Evolutionary conservation across 2,113 vertebrate species (phyloP).

Genomic region (Microcebus griseorufus): DNA sequence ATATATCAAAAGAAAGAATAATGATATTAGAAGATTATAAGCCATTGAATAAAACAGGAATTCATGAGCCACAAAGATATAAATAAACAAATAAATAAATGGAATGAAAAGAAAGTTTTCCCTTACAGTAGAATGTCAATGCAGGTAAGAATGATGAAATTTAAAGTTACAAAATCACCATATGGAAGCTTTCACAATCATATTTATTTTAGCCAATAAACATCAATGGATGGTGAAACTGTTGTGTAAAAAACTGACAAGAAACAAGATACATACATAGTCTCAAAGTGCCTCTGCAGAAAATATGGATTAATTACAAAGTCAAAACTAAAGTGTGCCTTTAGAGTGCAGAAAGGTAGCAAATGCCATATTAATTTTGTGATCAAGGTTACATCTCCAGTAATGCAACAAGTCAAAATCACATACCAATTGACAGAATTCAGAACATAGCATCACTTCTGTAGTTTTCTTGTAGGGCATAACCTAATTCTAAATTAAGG

Average conservation of each 20-base stretch:
- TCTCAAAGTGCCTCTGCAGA: background rate
- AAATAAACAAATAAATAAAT: background rate
- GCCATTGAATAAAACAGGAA: background rate
- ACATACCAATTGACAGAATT: background rate
- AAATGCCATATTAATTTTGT: background rate
- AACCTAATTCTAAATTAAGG: background rate
- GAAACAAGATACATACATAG: background rate
- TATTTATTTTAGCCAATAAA: background rate
- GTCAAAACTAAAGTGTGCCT: background rate
- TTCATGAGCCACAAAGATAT: background rate
- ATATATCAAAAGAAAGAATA: background rate
- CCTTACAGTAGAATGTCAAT: background rate
- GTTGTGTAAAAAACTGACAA: background rate
- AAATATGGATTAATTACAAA: background rate
- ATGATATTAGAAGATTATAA: background rate
- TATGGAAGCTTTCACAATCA: background rate
- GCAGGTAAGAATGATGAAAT: background rate
- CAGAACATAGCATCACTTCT: background rate
- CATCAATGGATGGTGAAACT: background rate
- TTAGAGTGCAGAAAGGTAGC: background rate
- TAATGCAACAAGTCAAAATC: background rate
- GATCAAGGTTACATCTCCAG: background rate
- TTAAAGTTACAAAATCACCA: background rate
- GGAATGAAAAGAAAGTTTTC: background rate
- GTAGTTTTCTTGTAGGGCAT: background rate